Conservation (phyloP, 1,140 invertebrate genomes). For the Drosophila nasuta region DNA sequence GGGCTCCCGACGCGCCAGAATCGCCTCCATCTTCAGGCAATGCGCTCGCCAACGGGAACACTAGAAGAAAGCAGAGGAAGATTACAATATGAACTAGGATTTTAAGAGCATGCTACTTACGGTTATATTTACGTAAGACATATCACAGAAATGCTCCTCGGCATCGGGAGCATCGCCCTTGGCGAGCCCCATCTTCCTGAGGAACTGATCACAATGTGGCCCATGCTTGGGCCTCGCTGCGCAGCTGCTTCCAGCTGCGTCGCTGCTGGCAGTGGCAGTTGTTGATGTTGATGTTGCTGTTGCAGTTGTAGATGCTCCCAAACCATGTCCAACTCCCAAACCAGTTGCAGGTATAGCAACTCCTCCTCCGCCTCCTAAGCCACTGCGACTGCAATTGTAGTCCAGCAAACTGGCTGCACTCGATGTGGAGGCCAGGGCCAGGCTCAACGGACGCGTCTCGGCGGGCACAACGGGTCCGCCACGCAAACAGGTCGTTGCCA, state of each 20-base stretch:
- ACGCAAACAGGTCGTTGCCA: constrained; percentile 78
- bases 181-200: constrained; percentile 83
- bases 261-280: constrained; percentile 47
- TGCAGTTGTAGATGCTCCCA: too few relatives aligned
- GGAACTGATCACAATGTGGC: constrained; percentile 85
- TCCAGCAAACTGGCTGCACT: constrained; percentile 31
- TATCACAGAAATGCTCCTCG: constrained; percentile 85
- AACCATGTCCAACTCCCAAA: constrained; percentile 13
- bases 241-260: constrained; percentile 29
- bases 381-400: constrained; percentile 32
- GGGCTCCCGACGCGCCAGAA: constrained; percentile 74
- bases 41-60: constrained; percentile 83
- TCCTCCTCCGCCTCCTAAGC: neutral
- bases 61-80: constrained; percentile 19
- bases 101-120: constrained; percentile 55
- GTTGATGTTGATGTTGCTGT: constrained; percentile 53
- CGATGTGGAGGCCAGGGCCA: constrained; percentile 2
- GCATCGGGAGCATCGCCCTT: constrained; percentile 75
- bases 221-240: constrained; percentile 73
- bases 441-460: constrained; percentile 30
- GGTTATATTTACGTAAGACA: constrained; percentile 83
- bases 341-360: neutral
- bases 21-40: constrained; percentile 78
- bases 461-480: constrained; percentile 52
- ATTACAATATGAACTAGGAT: too few relatives aligned